These are phyloP conservation scores for Selenia dentaria DNA, from an alignment of 2,888 invertebrate genomes.

Conservation along the genomic window DNA sequence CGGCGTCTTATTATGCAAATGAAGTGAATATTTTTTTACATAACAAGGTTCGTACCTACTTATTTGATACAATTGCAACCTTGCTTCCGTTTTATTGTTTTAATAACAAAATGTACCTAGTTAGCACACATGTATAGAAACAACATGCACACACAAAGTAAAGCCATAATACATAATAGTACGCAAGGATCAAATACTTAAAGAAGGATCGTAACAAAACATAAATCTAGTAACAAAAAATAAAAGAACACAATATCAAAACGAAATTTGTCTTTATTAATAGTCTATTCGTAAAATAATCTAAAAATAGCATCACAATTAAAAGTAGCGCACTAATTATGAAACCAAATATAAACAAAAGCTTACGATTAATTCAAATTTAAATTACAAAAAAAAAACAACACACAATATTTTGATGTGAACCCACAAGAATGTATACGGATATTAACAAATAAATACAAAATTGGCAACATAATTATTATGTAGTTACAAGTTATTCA, in stretches of 20 bases:
- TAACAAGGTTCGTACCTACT: too few relatives aligned
- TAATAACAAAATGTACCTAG: too few relatives aligned
- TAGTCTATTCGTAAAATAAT: slow-evolving; percentile 74
- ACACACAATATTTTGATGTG: slow-evolving; percentile 18
- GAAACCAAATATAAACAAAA: slow-evolving; percentile 41
- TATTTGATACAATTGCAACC: not conserved
- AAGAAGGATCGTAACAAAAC: slow-evolving; percentile 7
- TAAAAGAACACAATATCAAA: slow-evolving; percentile 56
- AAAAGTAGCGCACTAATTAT: slow-evolving; percentile 16
- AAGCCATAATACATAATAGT: too few relatives aligned
- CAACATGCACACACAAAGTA: too few relatives aligned
- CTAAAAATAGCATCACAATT: slow-evolving; percentile 81
- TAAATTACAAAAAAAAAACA: slow-evolving; percentile 44
- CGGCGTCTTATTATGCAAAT: too few relatives aligned
- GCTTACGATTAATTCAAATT: slow-evolving; percentile 49
- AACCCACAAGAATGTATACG: not conserved
- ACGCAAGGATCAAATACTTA: not conserved
- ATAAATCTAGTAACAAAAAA: slow-evolving; percentile 45
- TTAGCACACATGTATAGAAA: too few relatives aligned
- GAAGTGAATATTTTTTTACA: too few relatives aligned
- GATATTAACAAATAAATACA: too few relatives aligned
- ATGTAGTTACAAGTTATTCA: too few relatives aligned
- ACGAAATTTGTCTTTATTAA: slow-evolving; percentile 77
- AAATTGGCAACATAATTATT: slow-evolving; percentile 27
- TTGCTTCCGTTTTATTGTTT: too few relatives aligned